These are phyloP conservation scores for Buceros bicornis DNA, from an alignment of 2,797 vertebrate genomes.

Conservation along the genomic window DNA sequence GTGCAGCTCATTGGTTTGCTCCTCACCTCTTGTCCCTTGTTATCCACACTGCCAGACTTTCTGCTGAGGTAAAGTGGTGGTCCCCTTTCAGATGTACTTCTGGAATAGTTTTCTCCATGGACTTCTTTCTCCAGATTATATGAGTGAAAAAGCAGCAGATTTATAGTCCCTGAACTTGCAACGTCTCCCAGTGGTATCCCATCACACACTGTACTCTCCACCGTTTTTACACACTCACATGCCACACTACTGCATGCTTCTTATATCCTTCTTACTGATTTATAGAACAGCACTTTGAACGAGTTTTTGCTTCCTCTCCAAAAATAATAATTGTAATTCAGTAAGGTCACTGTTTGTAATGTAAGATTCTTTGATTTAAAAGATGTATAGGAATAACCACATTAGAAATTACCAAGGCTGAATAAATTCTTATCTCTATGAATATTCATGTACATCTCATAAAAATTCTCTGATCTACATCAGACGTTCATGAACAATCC, in stretches of 20 bases:
- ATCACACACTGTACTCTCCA: neutral
- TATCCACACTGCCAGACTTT: neutral
- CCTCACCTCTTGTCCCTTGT: neutral
- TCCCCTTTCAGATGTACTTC: neutral
- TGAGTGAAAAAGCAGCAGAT: neutral
- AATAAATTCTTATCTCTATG: neutral
- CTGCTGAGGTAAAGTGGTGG: neutral
- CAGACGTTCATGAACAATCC: slow-evolving; percentile 2
- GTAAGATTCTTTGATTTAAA: neutral
- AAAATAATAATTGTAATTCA: neutral
- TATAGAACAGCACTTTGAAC: neutral
- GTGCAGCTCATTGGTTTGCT: neutral
- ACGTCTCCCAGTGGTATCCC: neutral
- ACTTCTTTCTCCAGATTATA: neutral
- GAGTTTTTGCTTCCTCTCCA: neutral
- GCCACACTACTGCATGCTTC: neutral
- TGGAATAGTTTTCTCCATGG: neutral
- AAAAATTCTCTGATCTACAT: neutral
- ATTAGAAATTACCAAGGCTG: neutral
- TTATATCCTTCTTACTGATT: neutral
- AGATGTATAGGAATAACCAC: neutral
- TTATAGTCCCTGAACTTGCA: neutral
- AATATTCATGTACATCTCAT: neutral
- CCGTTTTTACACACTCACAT: neutral
- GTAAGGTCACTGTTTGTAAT: neutral